Conservation (phyloP, 2,113 vertebrate genomes). For the Oxygymnocypris stewartii region DNA sequence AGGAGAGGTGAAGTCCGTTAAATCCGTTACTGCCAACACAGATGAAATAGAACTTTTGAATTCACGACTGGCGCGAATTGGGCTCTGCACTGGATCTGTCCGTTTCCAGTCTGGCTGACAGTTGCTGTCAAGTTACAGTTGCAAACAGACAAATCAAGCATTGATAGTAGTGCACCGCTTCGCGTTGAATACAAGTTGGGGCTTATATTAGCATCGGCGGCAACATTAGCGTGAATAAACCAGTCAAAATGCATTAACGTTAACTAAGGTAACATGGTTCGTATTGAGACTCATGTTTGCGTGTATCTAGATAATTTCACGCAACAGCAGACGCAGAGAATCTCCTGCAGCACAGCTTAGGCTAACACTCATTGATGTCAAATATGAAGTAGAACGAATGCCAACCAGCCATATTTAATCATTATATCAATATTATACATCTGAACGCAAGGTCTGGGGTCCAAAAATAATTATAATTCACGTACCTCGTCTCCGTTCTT, state of each 20-base stretch:
- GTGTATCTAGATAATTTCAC: slow-evolving; percentile 2
- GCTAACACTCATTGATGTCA: slow-evolving; percentile 26
- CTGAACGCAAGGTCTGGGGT: neutral
- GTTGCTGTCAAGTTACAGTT: slow-evolving; percentile 44
- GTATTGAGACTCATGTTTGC: neutral
- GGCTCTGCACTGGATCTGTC: neutral
- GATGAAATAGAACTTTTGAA: slow-evolving; percentile 4
- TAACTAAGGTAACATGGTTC: neutral
- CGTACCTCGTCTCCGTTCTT: slow-evolving; percentile 50
- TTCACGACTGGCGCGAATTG: neutral
- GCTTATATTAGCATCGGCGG: neutral
- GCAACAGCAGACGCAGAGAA: neutral
- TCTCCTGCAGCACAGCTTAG: slow-evolving; percentile 24
- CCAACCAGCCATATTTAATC: neutral
- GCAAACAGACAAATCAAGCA: neutral
- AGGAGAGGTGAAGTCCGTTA: neutral
- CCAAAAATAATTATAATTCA: slow-evolving; percentile 10
- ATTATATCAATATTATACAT: no score
- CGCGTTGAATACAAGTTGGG: neutral
- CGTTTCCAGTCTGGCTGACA: neutral
- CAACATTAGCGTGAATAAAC: neutral
- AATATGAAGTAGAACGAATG: slow-evolving; percentile 1
- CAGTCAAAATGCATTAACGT: neutral
- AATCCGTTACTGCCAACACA: slow-evolving; percentile 15
- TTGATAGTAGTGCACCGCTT: neutral